phyloP scores from a whole-genome alignment of 2,888 invertebrate species.

The Fragum sueziense region DNA sequence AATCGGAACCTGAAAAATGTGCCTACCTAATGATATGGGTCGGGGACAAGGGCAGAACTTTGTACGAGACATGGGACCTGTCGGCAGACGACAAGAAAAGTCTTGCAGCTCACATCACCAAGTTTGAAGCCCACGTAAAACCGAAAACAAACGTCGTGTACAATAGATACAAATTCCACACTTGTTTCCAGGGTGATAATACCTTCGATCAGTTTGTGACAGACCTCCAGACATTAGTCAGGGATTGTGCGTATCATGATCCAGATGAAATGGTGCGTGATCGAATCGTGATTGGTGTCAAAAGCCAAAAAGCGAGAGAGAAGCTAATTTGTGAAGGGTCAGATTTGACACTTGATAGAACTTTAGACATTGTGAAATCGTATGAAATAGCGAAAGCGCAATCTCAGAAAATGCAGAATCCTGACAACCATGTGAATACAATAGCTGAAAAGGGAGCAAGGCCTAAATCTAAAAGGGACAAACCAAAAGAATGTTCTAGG shows the following conservation, averaged over 20 bases:
- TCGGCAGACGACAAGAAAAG: conserved; percentile 7
- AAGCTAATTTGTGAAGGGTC: conserved; percentile 46
- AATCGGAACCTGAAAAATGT: conserved; percentile 35
- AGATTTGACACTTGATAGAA: conserved; percentile 48
- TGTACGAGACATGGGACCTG: conserved; percentile 32
- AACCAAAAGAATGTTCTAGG: conserved; percentile 13
- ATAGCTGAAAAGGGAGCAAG: background rate
- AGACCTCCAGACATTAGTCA: conserved; percentile 46
- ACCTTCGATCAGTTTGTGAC: conserved; percentile 58
- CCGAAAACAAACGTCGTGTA: conserved; percentile 50
- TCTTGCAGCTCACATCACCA: conserved; percentile 20
- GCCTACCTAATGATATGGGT: conserved; percentile 48
- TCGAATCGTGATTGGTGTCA: conserved; percentile 53
- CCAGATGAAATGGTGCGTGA: conserved; percentile 56
- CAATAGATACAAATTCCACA: conserved; percentile 50
- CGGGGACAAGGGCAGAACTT: conserved; percentile 44
- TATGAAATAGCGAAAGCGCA: conserved; percentile 44
- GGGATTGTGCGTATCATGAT: conserved; percentile 53
- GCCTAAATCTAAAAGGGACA: background rate
- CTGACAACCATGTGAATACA: conserved; percentile 16
- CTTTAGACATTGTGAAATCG: conserved; percentile 36
- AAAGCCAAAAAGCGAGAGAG: conserved; percentile 37
- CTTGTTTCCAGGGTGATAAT: conserved; percentile 41
- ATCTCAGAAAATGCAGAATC: conserved; percentile 32
- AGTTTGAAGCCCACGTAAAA: conserved; percentile 38